phyloP scores from a whole-genome alignment of 2,888 invertebrate genomes.

The Macrophya annulata region DNA sequence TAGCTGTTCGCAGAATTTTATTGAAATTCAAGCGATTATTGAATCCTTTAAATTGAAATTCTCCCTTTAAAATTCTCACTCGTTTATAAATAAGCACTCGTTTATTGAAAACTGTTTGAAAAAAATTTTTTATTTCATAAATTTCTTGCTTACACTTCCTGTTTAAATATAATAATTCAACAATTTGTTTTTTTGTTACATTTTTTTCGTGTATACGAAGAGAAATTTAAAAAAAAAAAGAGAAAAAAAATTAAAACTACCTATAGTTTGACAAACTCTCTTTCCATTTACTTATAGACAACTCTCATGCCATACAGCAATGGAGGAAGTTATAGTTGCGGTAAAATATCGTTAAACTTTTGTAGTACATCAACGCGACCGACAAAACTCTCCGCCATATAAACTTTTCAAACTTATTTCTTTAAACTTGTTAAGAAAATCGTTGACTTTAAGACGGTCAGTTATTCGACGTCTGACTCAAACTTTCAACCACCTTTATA shows the following conservation, averaged over 20 bases:
- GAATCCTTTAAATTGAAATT: not conserved
- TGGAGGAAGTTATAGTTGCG: not conserved
- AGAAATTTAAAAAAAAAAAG: not conserved
- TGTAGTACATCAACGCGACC: conserved; percentile 30
- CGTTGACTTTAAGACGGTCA: not conserved
- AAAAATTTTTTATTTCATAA: not conserved
- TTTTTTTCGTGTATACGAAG: not conserved
- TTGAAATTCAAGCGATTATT: conserved; percentile 12
- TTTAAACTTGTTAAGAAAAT: not conserved
- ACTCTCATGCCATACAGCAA: not conserved
- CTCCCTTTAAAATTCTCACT: not conserved
- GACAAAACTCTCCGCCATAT: not conserved
- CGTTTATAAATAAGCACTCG: not conserved
- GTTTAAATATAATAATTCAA: not conserved
- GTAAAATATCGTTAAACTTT: conserved; percentile 45
- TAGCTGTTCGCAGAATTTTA: conserved; percentile 14
- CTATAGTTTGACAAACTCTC: not conserved
- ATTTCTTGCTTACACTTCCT: not conserved
- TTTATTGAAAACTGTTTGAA: not conserved
- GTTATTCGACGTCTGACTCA: not conserved
- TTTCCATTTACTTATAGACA: not conserved
- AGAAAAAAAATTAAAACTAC: not conserved
- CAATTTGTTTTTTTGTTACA: not conserved
- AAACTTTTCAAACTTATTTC: conserved; percentile 24
- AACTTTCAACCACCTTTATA: not conserved